Evolutionary conservation across 2,113 vertebrate genomes (phyloP).

Genomic region (Syngnathus scovelli): DNA sequence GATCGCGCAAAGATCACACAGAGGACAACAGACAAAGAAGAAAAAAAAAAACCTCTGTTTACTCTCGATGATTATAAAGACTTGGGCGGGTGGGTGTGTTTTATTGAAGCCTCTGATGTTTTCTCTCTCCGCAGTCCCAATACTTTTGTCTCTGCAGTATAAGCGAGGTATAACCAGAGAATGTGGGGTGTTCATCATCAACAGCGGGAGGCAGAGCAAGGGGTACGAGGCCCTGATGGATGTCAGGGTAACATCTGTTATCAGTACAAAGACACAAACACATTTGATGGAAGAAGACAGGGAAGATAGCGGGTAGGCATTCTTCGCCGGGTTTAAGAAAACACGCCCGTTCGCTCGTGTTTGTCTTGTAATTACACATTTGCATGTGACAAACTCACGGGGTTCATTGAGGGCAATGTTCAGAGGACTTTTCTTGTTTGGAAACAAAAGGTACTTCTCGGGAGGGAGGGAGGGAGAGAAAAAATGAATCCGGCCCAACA

Average conservation of each 20-base stretch:
- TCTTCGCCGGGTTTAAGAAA: slow-evolving; percentile 66
- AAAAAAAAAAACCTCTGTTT: background rate
- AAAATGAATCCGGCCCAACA: too few relatives aligned
- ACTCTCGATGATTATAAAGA: background rate
- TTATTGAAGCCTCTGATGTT: too few relatives aligned
- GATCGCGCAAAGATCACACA: slow-evolving; percentile 21
- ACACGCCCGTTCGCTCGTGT: slow-evolving; percentile 61
- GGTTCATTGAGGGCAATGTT: slow-evolving; percentile 28
- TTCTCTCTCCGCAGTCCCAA: background rate
- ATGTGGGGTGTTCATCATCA: slow-evolving; percentile 16
- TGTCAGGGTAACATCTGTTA: slow-evolving; percentile 72
- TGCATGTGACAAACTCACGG: slow-evolving; percentile 59
- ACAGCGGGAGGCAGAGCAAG: slow-evolving; percentile 51
- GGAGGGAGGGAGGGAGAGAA: too few relatives aligned
- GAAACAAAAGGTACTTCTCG: background rate
- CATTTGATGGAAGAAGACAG: slow-evolving; percentile 29
- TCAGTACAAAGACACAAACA: slow-evolving; percentile 57
- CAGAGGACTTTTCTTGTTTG: background rate
- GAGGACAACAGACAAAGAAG: slow-evolving; percentile 7
- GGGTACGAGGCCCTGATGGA: slow-evolving; percentile 66
- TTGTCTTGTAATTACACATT: slow-evolving; percentile 70
- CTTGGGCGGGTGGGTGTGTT: too few relatives aligned
- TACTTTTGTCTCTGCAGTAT: background rate
- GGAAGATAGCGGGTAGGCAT: slow-evolving; percentile 41
- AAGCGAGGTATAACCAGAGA: background rate